Conservation (phyloP, 2,113 vertebrate genomes). For the Cynoglossus semilaevis region DNA sequence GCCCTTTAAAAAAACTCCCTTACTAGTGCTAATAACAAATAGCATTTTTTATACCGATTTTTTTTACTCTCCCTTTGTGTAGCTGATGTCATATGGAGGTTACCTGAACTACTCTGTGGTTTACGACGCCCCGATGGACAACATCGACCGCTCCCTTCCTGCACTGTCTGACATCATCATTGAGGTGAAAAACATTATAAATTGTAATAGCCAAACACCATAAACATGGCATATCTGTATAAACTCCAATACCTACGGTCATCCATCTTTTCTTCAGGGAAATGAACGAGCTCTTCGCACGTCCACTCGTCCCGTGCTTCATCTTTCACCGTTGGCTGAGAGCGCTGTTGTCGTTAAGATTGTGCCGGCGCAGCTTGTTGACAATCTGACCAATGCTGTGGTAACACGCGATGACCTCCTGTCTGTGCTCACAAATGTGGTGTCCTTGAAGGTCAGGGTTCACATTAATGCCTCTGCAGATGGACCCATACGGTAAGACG, state of each 20-base stretch:
- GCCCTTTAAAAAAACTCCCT: too few species aligned
- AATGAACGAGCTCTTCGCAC: constrained; percentile 78
- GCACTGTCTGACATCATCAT: constrained; percentile 54
- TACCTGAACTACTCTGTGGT: constrained; percentile 46
- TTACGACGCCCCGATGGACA: constrained; percentile 46
- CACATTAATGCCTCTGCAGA: constrained; percentile 78
- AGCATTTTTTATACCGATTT: too few species aligned
- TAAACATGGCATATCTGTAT: neutral
- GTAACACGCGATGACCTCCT: constrained; percentile 83
- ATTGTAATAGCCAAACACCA: neutral
- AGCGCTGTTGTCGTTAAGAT: constrained; percentile 72
- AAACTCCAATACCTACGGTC: neutral
- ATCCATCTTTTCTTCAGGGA: constrained; percentile 76
- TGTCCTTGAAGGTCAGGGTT: constrained; percentile 79
- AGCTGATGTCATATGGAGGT: constrained; percentile 63
- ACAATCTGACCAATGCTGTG: constrained; percentile 67
- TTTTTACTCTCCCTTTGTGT: neutral
- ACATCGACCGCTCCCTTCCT: constrained; percentile 35
- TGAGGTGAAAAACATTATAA: constrained; percentile 35
- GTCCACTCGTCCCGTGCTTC: constrained; percentile 64
- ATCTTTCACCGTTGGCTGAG: constrained; percentile 80
- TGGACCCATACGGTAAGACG: constrained; percentile 78
- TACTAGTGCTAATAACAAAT: too few species aligned
- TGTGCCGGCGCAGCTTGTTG: constrained; percentile 73
- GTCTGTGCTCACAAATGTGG: constrained; percentile 82